phyloP scores from a whole-genome alignment of 2,888 invertebrate genomes.

The Synanthedon vespiformis region DNA sequence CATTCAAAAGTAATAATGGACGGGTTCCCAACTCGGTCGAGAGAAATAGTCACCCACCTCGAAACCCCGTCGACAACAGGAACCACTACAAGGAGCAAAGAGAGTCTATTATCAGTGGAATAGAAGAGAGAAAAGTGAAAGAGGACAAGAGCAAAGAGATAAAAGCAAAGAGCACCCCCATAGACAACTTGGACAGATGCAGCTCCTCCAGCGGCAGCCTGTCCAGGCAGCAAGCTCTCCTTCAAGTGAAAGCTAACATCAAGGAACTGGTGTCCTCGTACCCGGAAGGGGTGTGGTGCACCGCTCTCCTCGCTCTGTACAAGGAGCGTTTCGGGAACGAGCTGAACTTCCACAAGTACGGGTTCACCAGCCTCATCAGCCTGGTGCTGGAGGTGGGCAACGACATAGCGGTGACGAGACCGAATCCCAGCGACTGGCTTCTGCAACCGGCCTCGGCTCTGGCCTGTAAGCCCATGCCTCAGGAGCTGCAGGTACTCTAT shows the following conservation, averaged over 20 bases:
- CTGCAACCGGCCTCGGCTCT: constrained; percentile 5
- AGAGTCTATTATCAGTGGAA: too few relatives aligned
- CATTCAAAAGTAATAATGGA: constrained; percentile 7
- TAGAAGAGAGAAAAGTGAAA: too few relatives aligned
- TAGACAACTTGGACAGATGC: constrained; percentile 24
- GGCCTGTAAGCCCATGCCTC: constrained; percentile 11
- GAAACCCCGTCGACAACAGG: too few relatives aligned
- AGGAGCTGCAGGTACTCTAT: constrained; percentile 6
- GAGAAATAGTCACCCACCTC: too few relatives aligned
- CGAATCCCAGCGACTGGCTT: constrained; percentile 6
- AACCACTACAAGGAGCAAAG: too few relatives aligned
- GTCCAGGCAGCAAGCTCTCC: constrained; percentile 20
- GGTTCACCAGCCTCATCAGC: constrained; percentile 38
- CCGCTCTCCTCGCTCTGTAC: constrained; percentile 38
- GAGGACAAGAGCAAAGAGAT: too few relatives aligned
- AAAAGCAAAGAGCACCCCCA: neutral
- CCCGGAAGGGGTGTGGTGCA: constrained; percentile 57
- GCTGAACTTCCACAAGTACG: constrained; percentile 35
- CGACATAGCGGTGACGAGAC: constrained; percentile 16
- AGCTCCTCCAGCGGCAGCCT: constrained; percentile 9
- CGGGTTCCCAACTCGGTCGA: too few relatives aligned
- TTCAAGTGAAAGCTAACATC: constrained; percentile 32
- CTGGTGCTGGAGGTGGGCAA: constrained; percentile 26
- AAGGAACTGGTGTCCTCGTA: constrained; percentile 32
- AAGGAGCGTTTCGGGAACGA: constrained; percentile 41